Percentiles rank a stretch among this genome's conserved stretches.
These are phyloP conservation scores for Holotrichia oblita DNA, from an alignment of 1,140 invertebrate species.

Conservation along the genomic window DNA sequence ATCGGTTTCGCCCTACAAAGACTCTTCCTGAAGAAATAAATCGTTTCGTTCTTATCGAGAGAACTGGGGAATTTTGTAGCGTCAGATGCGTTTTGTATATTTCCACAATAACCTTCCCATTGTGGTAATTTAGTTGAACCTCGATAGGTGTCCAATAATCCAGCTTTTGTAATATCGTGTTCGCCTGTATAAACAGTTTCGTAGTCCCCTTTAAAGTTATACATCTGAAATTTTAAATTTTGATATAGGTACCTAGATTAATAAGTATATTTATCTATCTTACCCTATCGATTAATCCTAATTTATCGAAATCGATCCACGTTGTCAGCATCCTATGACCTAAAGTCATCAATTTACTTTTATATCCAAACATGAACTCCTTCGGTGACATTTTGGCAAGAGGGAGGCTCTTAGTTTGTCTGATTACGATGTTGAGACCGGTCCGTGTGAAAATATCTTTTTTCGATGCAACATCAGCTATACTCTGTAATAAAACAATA, in stretches of 20 bases:
- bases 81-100: conserved; percentile 81
- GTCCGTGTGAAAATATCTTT: conserved; percentile 70
- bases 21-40: conserved; percentile 84
- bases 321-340: conserved; percentile 79
- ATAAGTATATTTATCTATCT: conserved; percentile 57
- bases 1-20: conserved; percentile 79
- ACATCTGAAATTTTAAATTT: conserved; percentile 74
- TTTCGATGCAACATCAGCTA: conserved; percentile 76
- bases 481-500: conserved; percentile 69
- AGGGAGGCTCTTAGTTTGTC: conserved; percentile 71
- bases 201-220: conserved; percentile 82
- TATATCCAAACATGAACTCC: conserved; percentile 87
- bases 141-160: conserved; percentile 80
- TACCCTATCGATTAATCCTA: conserved; percentile 84
- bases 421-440: conserved; percentile 74
- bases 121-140: conserved; percentile 76
- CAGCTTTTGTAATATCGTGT: conserved; percentile 68
- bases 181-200: conserved; percentile 83
- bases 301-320: conserved; percentile 84
- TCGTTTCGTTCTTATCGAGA: conserved; percentile 71
- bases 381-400: conserved; percentile 79
- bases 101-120: conserved; percentile 80
- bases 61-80: conserved; percentile 83
- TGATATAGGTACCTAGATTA: too few species aligned
- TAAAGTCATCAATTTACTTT: conserved; percentile 75